Evolutionary conservation across 2,888 invertebrate species (phyloP).

Genomic region (Stictocephala bisonia): DNA sequence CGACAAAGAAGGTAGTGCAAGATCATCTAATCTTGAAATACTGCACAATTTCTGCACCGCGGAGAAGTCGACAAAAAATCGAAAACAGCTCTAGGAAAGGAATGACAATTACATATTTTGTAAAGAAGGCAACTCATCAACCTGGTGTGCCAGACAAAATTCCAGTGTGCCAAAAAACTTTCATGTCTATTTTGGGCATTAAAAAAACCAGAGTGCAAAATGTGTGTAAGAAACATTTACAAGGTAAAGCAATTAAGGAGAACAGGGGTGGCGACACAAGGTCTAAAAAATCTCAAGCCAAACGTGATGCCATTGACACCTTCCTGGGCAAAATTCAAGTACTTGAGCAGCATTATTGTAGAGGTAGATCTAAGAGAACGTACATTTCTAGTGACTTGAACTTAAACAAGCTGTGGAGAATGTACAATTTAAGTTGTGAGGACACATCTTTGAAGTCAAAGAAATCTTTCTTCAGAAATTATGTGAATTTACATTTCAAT

Average conservation of each 20-base stretch:
- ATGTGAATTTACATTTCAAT: constrained; percentile 17
- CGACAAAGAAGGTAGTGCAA: constrained; percentile 24
- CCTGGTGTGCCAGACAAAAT: constrained; percentile 16
- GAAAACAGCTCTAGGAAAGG: constrained; percentile 43
- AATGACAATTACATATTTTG: constrained; percentile 23
- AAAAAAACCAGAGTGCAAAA: constrained; percentile 36
- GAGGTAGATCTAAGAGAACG: constrained; percentile 29
- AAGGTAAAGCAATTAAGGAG: constrained; percentile 9
- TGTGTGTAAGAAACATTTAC: constrained; percentile 12
- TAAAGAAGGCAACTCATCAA: constrained; percentile 33
- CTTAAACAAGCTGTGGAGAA: constrained; percentile 31
- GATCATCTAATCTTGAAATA: constrained; percentile 37
- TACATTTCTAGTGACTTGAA: constrained; percentile 28
- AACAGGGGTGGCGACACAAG: constrained; percentile 37
- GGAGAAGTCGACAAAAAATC: constrained; percentile 16
- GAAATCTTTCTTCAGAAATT: constrained; percentile 12
- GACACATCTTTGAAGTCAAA: background rate
- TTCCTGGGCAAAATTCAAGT: constrained; percentile 35
- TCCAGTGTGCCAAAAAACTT: constrained; percentile 42
- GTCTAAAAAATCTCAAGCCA: background rate
- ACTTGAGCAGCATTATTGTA: constrained; percentile 38
- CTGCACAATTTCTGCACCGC: constrained; percentile 9
- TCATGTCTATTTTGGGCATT: constrained; percentile 30
- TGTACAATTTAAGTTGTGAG: constrained; percentile 23
- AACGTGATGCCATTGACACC: constrained; percentile 1